A percentile compares a stretch with the other conserved stretches of the same genome.
Evolutionary conservation across 2,797 vertebrate species (phyloP).

Genomic region (Sebastes umbrosus): DNA sequence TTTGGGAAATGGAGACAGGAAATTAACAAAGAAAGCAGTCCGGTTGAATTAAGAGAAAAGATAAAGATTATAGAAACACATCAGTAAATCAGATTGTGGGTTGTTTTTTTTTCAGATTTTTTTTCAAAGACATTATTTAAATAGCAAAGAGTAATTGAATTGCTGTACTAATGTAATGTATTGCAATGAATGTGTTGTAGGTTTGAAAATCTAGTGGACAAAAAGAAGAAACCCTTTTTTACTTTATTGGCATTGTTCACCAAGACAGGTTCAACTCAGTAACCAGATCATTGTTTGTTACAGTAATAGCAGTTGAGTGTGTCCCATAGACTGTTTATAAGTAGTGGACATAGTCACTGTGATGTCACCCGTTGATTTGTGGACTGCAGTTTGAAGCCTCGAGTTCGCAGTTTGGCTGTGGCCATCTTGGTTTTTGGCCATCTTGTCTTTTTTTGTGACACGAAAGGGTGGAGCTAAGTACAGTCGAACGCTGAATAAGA

Average conservation of each 20-base stretch:
- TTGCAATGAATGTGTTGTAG: neutral
- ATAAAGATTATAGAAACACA: conserved; percentile 23
- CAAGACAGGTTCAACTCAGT: neutral
- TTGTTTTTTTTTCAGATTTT: neutral
- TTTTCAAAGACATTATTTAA: neutral
- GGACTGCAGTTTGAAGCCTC: too few relatives aligned
- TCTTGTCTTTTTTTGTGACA: too few relatives aligned
- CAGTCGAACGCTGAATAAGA: too few relatives aligned
- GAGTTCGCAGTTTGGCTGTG: too few relatives aligned
- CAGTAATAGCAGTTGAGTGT: neutral
- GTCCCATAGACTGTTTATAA: neutral
- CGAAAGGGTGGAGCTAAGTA: too few relatives aligned
- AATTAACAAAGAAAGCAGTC: conserved; percentile 21
- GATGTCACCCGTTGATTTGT: too few relatives aligned
- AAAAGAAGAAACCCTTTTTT: neutral
- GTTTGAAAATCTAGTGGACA: neutral
- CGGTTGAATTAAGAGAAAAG: conserved; percentile 1
- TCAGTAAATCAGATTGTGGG: conserved; percentile 8
- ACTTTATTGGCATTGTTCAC: neutral
- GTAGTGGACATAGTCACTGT: too few relatives aligned
- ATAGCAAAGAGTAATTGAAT: too few relatives aligned
- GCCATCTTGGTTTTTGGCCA: too few relatives aligned
- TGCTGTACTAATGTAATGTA: too few relatives aligned
- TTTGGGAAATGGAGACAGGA: conserved; percentile 12
- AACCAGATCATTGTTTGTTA: neutral